Percentiles rank a stretch among this genome's conserved stretches.
Conservation (phyloP, 2,797 vertebrate species). For the Fringilla coelebs region DNA sequence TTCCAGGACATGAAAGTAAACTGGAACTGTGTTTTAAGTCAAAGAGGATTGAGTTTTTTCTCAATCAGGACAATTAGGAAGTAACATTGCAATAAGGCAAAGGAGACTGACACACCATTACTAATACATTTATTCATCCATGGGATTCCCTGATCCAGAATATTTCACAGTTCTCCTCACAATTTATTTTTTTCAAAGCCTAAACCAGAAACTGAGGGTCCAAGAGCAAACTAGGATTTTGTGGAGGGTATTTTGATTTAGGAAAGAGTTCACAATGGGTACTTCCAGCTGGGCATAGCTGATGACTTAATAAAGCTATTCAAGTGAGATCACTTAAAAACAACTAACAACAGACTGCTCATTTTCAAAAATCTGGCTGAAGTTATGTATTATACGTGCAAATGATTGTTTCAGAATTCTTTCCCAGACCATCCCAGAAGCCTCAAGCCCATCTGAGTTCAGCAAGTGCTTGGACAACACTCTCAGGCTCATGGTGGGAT, state of each 20-base stretch:
- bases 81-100: neutral
- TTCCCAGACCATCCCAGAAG: neutral
- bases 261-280: neutral
- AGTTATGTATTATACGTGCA: neutral
- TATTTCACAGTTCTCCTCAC: neutral
- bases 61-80: neutral
- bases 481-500: neutral
- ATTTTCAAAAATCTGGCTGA: neutral
- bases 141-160: neutral
- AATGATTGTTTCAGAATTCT: neutral
- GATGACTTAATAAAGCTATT: neutral
- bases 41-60: neutral
- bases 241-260: neutral
- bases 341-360: neutral
- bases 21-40: neutral
- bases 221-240: neutral
- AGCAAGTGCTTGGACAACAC: neutral
- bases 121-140: neutral
- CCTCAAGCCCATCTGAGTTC: neutral
- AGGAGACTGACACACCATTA: neutral
- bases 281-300: neutral
- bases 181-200: neutral
- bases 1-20: conserved; percentile 16
- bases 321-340: neutral
- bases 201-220: neutral